Conservation (phyloP, 2,888 invertebrate genomes). For the Ariolimax columbianus region DNA sequence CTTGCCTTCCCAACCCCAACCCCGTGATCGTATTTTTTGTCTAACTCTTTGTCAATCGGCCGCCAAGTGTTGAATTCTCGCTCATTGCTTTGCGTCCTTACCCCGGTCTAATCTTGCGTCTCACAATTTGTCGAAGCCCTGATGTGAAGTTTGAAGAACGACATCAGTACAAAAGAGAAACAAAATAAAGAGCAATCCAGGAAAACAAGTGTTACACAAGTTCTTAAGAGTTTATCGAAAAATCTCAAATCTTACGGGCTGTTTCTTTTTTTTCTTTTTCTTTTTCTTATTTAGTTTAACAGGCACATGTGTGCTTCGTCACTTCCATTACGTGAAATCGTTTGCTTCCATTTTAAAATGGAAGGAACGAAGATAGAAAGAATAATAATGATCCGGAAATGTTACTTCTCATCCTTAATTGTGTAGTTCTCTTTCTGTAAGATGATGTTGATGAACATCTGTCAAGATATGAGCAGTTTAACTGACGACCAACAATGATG, state of each 20-base stretch:
- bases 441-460: too few species aligned
- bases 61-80: not conserved
- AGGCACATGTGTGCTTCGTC: not conserved
- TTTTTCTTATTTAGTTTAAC: not conserved
- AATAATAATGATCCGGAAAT: too few species aligned
- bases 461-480: too few species aligned
- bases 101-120: not conserved
- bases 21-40: not conserved
- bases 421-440: too few species aligned
- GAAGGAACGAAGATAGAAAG: too few species aligned
- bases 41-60: not conserved
- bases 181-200: not conserved
- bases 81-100: not conserved
- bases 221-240: not conserved
- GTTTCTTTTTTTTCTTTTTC: not conserved
- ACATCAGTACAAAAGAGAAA: constrained; percentile 29
- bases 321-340: too few species aligned
- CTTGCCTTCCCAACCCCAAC: not conserved
- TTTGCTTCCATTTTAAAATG: too few species aligned
- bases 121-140: constrained; percentile 7
- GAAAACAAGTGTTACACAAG: not conserved
- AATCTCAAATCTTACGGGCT: not conserved
- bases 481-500: too few species aligned
- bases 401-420: too few species aligned
- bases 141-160: constrained; percentile 28